These are phyloP conservation scores for Hystrix cristata DNA, from an alignment of 2,113 vertebrate species.

Conservation along the genomic window DNA sequence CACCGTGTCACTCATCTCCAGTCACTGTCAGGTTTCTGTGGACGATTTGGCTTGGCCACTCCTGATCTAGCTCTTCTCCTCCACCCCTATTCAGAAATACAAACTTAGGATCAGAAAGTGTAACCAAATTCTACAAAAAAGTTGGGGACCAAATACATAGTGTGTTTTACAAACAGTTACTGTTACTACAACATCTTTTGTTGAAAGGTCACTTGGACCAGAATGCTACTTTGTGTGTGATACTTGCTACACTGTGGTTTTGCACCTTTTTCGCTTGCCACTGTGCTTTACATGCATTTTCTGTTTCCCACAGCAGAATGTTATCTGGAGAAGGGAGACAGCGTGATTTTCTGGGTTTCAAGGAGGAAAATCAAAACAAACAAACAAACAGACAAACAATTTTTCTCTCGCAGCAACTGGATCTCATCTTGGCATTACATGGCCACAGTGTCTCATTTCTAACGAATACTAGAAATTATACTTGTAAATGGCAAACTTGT, in stretches of 20 bases:
- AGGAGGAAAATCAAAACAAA: neutral
- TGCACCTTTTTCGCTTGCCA: neutral
- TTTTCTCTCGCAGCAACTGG: neutral
- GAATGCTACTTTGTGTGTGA: neutral
- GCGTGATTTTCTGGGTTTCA: slow-evolving; percentile 14
- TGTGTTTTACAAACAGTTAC: neutral
- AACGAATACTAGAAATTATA: slow-evolving; percentile 36
- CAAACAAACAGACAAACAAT: neutral
- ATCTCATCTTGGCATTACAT: neutral
- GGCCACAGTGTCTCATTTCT: slow-evolving; percentile 3
- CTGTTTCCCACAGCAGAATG: neutral
- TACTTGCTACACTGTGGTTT: neutral
- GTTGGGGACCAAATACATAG: neutral
- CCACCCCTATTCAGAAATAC: neutral
- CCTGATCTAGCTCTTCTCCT: neutral
- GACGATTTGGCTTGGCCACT: neutral
- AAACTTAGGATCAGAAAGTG: neutral
- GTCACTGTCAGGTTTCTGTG: neutral
- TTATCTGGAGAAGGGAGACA: neutral
- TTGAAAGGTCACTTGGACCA: neutral
- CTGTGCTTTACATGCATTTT: neutral
- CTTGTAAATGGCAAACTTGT: neutral
- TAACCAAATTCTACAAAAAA: neutral
- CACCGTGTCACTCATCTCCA: neutral
- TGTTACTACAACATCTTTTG: neutral